Base-by-base conservation (phyloP, 2,888 invertebrate genomes). In the Lasius platythorax region DNA sequence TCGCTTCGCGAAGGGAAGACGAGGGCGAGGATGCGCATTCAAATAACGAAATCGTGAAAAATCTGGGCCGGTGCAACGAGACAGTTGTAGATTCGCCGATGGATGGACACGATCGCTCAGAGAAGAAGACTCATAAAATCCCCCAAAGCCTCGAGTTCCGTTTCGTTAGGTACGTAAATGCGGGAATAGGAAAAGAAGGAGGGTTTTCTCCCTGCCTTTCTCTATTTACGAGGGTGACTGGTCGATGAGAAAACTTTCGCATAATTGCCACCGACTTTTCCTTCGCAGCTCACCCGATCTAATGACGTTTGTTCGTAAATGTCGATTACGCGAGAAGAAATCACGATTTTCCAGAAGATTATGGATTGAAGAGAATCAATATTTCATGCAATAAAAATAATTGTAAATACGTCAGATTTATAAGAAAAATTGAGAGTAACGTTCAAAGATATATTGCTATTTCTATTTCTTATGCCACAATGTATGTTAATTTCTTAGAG, bases 261-360 rank as follows among this genome's bases (percentile, higher is more conserved):
- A 66, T 75, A 86, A 88, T 82, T 84, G 78, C 63, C 83, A 37
- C 33, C 76, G 68, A 76, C 61, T 85, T 79, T 43, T 83, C 72
- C 84, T 40, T 23, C 40, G 46, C 53, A 61, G 37, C 9, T 58
- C 28, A 15, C 6, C 33, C 78, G 83, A 85, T 85, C 70, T 66
- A 81, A 82, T 64, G 85, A 87, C 82, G 84, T 87, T 89, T 85
- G 85, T 86, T 84, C 83, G 87, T 85, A 86, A 89, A 84, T 76
- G 70, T 82, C 56, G 85, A 86, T 89, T 88, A 82, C 78, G 78
- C 79, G 85, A 43, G 11, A 18, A 74, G 37, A 23, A 67, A 43
- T 56, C 28, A 33, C 2, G 23, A 23, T 30, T 40, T 50, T 30
- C 43, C 11, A 72, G 5, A 70, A 12, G 28, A 72, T 68, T 58